phyloP scores from a whole-genome alignment of 1,140 invertebrate species.

The Aphis craccivora region DNA sequence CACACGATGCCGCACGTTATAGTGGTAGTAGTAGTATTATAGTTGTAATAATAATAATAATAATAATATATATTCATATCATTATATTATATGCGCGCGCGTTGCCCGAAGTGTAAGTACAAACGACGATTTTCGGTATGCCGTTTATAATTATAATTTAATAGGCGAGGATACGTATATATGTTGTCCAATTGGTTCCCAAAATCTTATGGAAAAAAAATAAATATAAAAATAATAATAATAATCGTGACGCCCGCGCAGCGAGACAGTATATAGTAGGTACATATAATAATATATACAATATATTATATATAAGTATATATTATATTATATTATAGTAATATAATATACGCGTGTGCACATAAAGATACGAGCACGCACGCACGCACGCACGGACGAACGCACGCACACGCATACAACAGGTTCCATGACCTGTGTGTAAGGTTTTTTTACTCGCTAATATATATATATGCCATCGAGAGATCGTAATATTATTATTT shows the following conservation, averaged over 20 bases:
- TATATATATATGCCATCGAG: background rate
- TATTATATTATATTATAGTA: background rate
- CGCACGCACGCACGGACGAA: background rate
- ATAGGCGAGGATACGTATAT: background rate
- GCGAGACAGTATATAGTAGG: background rate
- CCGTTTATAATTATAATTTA: background rate
- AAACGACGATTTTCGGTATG: background rate
- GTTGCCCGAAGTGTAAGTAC: background rate
- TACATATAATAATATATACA: background rate
- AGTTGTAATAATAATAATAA: background rate
- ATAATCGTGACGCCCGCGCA: background rate
- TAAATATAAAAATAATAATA: slow-evolving; percentile 2
- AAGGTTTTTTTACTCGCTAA: slow-evolving; percentile 34
- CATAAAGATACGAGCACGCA: background rate
- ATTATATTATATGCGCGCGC: background rate
- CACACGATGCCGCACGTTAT: background rate
- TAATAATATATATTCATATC: background rate
- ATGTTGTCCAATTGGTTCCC: slow-evolving; percentile 14
- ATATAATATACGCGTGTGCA: background rate
- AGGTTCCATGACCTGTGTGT: slow-evolving; percentile 38
- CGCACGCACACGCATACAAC: slow-evolving; percentile 1
- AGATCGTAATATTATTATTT: slow-evolving; percentile 45
- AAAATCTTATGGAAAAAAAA: slow-evolving; percentile 4
- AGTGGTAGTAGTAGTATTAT: background rate
- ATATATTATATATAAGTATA: background rate